phyloP scores from a whole-genome alignment of 2,888 invertebrate genomes.

The Mylabris sibirica region DNA sequence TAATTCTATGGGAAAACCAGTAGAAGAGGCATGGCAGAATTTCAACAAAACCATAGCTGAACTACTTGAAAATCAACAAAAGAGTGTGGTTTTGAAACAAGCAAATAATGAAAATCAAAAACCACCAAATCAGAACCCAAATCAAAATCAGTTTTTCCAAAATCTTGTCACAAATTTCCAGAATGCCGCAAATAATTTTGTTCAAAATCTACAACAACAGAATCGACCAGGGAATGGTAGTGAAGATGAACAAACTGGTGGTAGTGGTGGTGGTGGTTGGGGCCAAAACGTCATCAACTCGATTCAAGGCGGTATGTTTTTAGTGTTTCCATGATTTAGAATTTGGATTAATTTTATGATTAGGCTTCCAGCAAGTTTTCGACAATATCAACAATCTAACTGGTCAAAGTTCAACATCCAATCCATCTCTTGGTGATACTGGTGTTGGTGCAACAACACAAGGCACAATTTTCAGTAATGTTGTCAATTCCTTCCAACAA shows the following conservation, averaged over 20 bases:
- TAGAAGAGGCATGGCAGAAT: conserved; percentile 32
- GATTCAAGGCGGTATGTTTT: conserved; percentile 29
- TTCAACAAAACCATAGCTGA: conserved; percentile 33
- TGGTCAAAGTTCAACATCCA: conserved; percentile 14
- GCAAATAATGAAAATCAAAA: conserved; percentile 20
- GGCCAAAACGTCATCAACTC: conserved; percentile 33
- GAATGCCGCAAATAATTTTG: conserved; percentile 33
- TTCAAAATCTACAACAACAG: conserved; percentile 24
- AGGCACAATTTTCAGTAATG: conserved; percentile 20
- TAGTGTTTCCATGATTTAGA: background rate
- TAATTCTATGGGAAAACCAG: conserved; percentile 19
- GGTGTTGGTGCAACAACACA: conserved; percentile 11
- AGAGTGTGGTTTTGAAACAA: conserved; percentile 25
- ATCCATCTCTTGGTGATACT: conserved; percentile 15
- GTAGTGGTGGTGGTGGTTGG: background rate
- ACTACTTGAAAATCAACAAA: conserved; percentile 30
- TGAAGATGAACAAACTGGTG: conserved; percentile 29
- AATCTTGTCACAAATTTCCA: conserved; percentile 33
- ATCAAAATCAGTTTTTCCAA: conserved; percentile 28
- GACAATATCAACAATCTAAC: conserved; percentile 21
- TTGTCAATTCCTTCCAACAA: conserved; percentile 20
- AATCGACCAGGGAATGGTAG: conserved; percentile 23
- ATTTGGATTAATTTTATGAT: background rate
- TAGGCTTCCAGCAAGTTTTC: conserved; percentile 23
- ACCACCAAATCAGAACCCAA: conserved; percentile 22